Conservation (phyloP, 2,797 vertebrate species). For the Squalus acanthias region DNA sequence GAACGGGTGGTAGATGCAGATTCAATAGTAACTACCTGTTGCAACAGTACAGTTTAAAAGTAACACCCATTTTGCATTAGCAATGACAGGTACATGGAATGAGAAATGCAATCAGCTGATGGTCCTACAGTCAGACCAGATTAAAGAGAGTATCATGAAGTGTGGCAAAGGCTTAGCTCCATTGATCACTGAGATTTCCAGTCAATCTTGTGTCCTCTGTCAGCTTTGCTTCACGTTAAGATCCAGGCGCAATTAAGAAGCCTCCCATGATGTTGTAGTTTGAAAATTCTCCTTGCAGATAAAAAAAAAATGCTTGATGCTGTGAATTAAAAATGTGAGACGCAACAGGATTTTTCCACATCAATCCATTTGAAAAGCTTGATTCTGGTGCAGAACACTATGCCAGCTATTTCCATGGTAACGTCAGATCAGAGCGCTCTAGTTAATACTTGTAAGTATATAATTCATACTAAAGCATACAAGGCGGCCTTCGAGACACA, state of each 20-base stretch:
- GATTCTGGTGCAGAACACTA: background rate
- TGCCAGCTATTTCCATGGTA: background rate
- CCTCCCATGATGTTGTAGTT: background rate
- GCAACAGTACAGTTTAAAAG: background rate
- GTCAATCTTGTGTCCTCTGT: background rate
- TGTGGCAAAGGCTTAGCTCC: background rate
- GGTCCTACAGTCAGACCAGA: background rate
- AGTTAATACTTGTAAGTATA: background rate
- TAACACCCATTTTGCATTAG: background rate
- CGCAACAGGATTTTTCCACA: background rate
- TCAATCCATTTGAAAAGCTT: constrained; percentile 19
- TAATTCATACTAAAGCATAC: background rate
- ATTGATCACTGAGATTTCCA: background rate
- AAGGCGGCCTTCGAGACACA: too few species aligned
- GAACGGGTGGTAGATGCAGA: background rate
- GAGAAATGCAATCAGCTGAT: background rate
- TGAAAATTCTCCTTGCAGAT: background rate
- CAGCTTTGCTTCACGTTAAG: background rate
- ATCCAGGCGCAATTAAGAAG: background rate
- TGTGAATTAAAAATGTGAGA: background rate
- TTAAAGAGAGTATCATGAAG: background rate
- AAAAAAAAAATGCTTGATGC: background rate
- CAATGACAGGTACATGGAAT: background rate
- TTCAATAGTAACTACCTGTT: background rate
- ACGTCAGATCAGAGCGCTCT: background rate